Evolutionary conservation across 2,797 vertebrate species (phyloP).

Genomic region (Spondyliosoma cantharus): DNA sequence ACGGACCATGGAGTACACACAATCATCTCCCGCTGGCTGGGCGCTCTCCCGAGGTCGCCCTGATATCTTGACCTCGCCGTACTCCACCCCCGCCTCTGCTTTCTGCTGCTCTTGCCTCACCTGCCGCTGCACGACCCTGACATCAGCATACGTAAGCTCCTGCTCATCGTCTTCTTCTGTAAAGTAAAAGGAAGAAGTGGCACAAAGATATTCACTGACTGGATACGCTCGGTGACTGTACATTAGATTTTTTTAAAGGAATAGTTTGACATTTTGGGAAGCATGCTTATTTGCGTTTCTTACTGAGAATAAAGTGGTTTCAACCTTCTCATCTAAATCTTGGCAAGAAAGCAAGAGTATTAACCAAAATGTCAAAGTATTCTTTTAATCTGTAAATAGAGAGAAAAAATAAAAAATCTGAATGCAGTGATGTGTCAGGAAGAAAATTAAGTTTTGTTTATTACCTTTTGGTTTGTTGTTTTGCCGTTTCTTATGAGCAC

Average conservation of each 20-base stretch:
- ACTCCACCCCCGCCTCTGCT: conserved; percentile 61
- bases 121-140: conserved; percentile 31
- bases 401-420: too few relatives aligned
- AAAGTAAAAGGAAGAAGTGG: not conserved
- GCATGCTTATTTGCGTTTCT: not conserved
- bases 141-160: conserved; percentile 63
- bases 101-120: not conserved
- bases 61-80: conserved; percentile 62
- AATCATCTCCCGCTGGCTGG: conserved; percentile 7
- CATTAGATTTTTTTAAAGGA: not conserved
- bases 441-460: not conserved
- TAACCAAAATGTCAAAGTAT: not conserved
- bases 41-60: not conserved
- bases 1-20: conserved; percentile 58
- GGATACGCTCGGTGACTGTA: not conserved
- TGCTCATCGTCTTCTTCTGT: conserved; percentile 37
- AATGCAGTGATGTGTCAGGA: not conserved
- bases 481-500: conserved; percentile 44
- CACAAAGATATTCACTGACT: not conserved
- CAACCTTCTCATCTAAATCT: not conserved
- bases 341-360: not conserved
- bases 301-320: too few relatives aligned
- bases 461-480: conserved; percentile 33
- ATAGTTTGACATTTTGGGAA: not conserved
- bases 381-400: not conserved